Conservation (phyloP, 1,140 invertebrate genomes). For the Branchinecta lindahli region DNA sequence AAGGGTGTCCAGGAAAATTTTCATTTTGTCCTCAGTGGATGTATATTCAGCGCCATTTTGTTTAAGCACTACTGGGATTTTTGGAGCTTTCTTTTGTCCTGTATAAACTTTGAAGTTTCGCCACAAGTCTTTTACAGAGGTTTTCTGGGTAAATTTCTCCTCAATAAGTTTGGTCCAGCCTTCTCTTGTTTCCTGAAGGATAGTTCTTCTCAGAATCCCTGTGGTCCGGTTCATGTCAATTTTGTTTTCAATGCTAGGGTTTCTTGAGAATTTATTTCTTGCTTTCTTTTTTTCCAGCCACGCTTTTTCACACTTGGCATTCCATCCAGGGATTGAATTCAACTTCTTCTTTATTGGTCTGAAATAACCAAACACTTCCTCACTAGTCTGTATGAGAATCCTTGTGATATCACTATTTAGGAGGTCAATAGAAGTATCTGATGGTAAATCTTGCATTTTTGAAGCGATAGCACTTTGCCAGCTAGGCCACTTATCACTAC, state of each 20-base stretch:
- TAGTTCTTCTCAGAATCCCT: neutral
- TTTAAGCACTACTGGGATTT: neutral
- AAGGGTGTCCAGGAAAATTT: neutral
- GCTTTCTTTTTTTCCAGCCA: neutral
- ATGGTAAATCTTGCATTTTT: neutral
- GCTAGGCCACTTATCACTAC: no score
- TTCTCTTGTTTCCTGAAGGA: conserved; percentile 2
- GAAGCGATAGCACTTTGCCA: conserved; percentile 2
- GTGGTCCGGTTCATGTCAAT: neutral
- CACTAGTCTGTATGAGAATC: neutral
- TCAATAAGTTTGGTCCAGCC: neutral
- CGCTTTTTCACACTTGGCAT: neutral
- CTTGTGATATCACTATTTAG: neutral
- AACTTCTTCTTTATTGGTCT: neutral
- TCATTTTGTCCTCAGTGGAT: neutral
- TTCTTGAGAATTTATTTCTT: neutral
- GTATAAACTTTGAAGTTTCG: conserved; percentile 9
- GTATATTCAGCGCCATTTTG: neutral
- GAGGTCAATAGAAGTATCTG: neutral
- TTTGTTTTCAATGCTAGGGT: neutral
- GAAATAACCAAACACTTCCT: neutral
- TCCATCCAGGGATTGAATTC: neutral
- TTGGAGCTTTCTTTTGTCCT: neutral
- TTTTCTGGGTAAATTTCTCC: neutral
- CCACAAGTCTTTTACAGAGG: neutral